A percentile compares a stretch with the other conserved stretches of the same genome.
Conservation (phyloP, 1,140 invertebrate genomes). For the Apocrypta bakeri region DNA sequence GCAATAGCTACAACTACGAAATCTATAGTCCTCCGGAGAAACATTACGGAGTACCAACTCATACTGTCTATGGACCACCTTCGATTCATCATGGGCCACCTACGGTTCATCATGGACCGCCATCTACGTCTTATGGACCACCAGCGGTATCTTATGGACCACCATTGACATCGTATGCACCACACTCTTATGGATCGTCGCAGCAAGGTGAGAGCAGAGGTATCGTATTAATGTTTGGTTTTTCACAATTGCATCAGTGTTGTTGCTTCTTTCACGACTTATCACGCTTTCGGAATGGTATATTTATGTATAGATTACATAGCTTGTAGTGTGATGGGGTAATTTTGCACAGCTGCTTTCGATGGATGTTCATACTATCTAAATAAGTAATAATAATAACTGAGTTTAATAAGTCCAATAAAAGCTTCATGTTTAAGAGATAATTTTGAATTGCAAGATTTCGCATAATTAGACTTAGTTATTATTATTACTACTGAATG, state of each 20-base stretch:
- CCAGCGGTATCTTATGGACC: conserved; percentile 56
- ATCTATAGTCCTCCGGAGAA: background rate
- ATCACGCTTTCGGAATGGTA: background rate
- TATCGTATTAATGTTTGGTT: conserved; percentile 54
- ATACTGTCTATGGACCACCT: conserved; percentile 51
- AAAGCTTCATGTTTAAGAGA: too few species aligned
- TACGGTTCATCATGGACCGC: conserved; percentile 17
- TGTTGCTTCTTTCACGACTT: background rate
- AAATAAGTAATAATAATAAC: too few species aligned
- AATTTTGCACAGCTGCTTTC: too few species aligned
- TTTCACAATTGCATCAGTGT: conserved; percentile 26
- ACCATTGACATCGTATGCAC: conserved; percentile 34
- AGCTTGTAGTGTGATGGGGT: too few species aligned
- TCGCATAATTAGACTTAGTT: too few species aligned
- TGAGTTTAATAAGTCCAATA: too few species aligned
- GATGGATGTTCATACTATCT: too few species aligned
- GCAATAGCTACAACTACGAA: background rate
- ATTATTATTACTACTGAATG: too few species aligned
- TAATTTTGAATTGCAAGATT: too few species aligned
- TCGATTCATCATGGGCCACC: conserved; percentile 51
- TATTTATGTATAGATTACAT: too few species aligned
- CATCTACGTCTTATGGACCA: conserved; percentile 56
- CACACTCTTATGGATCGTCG: conserved; percentile 50
- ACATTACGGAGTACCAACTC: conserved; percentile 47
- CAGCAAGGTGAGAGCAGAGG: conserved; percentile 67